phyloP scores from a whole-genome alignment of 2,888 invertebrate species.

The Cephonodes hylas region DNA sequence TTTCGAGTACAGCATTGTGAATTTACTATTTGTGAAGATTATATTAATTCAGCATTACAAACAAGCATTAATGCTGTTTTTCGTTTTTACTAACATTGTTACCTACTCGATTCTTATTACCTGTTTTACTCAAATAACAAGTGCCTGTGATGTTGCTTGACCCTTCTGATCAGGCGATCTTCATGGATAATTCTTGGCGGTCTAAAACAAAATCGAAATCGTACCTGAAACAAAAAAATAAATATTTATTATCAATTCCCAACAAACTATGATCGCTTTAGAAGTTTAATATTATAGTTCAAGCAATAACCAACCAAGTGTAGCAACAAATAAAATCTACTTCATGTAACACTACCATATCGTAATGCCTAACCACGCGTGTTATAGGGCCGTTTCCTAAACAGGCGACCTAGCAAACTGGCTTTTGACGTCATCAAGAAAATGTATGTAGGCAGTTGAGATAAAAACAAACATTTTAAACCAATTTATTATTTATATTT shows the following conservation, averaged over 20 bases:
- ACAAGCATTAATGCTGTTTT: too few species aligned
- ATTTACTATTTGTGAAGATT: too few species aligned
- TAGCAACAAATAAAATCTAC: background rate
- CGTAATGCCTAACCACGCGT: slow-evolving; percentile 29
- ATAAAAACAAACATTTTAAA: slow-evolving; percentile 11
- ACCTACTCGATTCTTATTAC: too few species aligned
- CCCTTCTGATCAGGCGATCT: too few species aligned
- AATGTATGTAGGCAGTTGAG: slow-evolving; percentile 11
- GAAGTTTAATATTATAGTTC: background rate
- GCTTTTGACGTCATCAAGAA: slow-evolving; percentile 26
- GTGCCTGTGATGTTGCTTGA: too few species aligned
- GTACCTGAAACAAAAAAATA: slow-evolving; percentile 25
- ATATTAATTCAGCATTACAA: too few species aligned
- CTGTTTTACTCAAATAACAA: too few species aligned
- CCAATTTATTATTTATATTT: too few species aligned
- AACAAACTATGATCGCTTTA: background rate
- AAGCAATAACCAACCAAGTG: background rate
- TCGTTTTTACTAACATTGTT: too few species aligned
- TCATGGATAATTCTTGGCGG: background rate
- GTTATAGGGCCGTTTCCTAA: slow-evolving; percentile 39
- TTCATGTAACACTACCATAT: slow-evolving; percentile 18
- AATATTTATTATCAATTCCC: background rate
- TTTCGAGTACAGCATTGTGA: too few species aligned
- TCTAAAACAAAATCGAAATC: slow-evolving; percentile 9
- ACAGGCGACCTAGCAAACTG: slow-evolving; percentile 41